phyloP scores from a whole-genome alignment of 92 coral and sea anemone species.

The Parazoanthus atlanticus region DNA sequence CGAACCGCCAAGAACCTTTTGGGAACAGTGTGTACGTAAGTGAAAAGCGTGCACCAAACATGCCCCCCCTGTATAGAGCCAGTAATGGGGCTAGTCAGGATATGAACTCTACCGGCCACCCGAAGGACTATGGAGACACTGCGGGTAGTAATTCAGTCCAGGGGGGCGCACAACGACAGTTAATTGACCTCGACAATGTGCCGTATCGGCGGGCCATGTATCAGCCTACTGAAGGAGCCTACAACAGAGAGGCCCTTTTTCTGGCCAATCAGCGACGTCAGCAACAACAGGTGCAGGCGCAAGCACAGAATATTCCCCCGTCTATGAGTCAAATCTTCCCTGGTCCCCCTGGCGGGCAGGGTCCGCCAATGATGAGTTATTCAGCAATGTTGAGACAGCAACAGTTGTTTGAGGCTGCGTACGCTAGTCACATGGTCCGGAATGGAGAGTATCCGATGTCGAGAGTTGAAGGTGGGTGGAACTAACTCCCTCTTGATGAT shows the following conservation, averaged over 20 bases:
- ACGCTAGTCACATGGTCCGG: slow-evolving; percentile 81
- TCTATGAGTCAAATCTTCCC: slow-evolving; percentile 45
- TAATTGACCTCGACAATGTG: slow-evolving; percentile 78
- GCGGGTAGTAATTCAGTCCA: slow-evolving; percentile 3
- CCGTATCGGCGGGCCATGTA: slow-evolving; percentile 76
- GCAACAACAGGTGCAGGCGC: slow-evolving; percentile 60
- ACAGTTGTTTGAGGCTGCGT: slow-evolving; percentile 81
- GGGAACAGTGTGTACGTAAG: slow-evolving; percentile 25
- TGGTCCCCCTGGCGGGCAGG: slow-evolving; percentile 60
- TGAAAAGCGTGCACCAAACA: slow-evolving; percentile 69
- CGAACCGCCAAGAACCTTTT: neutral
- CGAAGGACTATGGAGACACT: slow-evolving; percentile 63
- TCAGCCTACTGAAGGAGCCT: slow-evolving; percentile 40
- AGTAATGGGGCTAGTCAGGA: slow-evolving; percentile 53
- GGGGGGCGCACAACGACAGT: slow-evolving; percentile 64
- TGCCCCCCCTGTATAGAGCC: slow-evolving; percentile 77
- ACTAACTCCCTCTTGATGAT: neutral
- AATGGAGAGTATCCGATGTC: slow-evolving; percentile 78
- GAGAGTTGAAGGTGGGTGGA: slow-evolving; percentile 68
- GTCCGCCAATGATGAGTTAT: slow-evolving; percentile 76
- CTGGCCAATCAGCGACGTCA: slow-evolving; percentile 60
- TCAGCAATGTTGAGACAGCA: slow-evolving; percentile 88
- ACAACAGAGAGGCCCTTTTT: slow-evolving; percentile 43
- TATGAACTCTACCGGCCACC: slow-evolving; percentile 62
- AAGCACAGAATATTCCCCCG: slow-evolving; percentile 35